These are phyloP conservation scores for Pammene aurita DNA, from an alignment of 2,888 invertebrate species.

Conservation along the genomic window DNA sequence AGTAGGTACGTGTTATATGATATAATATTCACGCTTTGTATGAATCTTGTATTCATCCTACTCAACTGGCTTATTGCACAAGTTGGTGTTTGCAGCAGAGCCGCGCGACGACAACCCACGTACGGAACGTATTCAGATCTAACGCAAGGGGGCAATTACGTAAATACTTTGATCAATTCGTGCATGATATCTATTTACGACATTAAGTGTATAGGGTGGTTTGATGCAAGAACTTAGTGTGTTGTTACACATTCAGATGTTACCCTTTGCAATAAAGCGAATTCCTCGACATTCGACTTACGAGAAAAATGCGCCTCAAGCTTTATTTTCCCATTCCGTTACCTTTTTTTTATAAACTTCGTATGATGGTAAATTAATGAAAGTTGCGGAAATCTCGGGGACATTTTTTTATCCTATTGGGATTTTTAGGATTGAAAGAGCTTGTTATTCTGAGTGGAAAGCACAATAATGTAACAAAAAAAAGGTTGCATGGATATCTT, in stretches of 20 bases:
- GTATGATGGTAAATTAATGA: too few species aligned
- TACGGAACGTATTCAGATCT: slow-evolving; percentile 19
- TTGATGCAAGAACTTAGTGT: not conserved
- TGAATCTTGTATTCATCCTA: slow-evolving; percentile 7
- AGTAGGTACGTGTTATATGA: not conserved
- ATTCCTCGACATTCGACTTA: too few species aligned
- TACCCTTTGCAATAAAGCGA: not conserved
- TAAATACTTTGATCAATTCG: slow-evolving; percentile 17
- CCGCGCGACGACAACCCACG: slow-evolving; percentile 17
- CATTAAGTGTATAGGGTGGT: not conserved
- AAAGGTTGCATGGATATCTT: too few species aligned
- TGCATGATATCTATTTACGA: slow-evolving; percentile 7
- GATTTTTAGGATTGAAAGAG: too few species aligned
- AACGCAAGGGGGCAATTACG: slow-evolving; percentile 19
- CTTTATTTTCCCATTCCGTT: too few species aligned
- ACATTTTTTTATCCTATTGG: too few species aligned
- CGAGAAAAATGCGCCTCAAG: too few species aligned
- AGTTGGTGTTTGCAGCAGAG: slow-evolving; percentile 19
- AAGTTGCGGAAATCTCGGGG: too few species aligned
- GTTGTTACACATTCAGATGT: not conserved
- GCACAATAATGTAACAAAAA: too few species aligned
- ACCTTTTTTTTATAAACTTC: too few species aligned
- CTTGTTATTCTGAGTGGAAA: too few species aligned
- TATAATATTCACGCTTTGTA: slow-evolving; percentile 6
- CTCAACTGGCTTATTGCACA: slow-evolving; percentile 18